Percentiles rank a stretch among this genome's conserved stretches.
phyloP scores from a whole-genome alignment of 2,888 invertebrate genomes.

The Andrena flavipes region DNA sequence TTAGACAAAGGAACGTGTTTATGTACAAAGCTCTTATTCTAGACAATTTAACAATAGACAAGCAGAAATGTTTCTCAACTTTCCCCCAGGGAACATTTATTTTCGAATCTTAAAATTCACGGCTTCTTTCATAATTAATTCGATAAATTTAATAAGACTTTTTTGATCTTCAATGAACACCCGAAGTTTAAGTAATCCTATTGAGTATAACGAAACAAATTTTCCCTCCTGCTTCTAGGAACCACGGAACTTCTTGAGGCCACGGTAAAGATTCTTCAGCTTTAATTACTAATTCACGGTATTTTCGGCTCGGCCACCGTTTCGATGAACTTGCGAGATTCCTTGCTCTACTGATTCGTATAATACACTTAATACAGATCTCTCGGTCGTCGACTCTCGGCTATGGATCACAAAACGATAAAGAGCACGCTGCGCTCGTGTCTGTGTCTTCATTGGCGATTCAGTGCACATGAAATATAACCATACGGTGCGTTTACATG shows the following conservation, averaged over 20 bases:
- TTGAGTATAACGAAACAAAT: neutral
- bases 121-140: neutral
- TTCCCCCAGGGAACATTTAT: slow-evolving; percentile 19
- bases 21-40: no score
- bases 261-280: slow-evolving; percentile 28
- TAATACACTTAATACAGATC: slow-evolving; percentile 17
- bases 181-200: neutral
- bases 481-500: slow-evolving; percentile 45
- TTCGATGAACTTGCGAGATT: slow-evolving; percentile 14
- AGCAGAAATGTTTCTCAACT: neutral
- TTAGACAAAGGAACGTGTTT: neutral
- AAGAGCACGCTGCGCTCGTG: slow-evolving; percentile 13
- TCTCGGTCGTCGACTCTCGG: slow-evolving; percentile 2
- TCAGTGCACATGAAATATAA: slow-evolving; percentile 29
- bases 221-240: slow-evolving; percentile 7
- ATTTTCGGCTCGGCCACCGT: neutral
- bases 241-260: slow-evolving; percentile 25
- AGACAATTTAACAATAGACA: no score
- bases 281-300: slow-evolving; percentile 6
- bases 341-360: slow-evolving; percentile 26
- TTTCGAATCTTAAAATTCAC: neutral
- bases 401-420: slow-evolving; percentile 27
- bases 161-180: neutral
- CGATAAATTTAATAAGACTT: neutral
- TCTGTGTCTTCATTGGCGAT: slow-evolving; percentile 19